phyloP scores from a whole-genome alignment of 2,797 vertebrate species.

The Scolopax bukidnonensis region DNA sequence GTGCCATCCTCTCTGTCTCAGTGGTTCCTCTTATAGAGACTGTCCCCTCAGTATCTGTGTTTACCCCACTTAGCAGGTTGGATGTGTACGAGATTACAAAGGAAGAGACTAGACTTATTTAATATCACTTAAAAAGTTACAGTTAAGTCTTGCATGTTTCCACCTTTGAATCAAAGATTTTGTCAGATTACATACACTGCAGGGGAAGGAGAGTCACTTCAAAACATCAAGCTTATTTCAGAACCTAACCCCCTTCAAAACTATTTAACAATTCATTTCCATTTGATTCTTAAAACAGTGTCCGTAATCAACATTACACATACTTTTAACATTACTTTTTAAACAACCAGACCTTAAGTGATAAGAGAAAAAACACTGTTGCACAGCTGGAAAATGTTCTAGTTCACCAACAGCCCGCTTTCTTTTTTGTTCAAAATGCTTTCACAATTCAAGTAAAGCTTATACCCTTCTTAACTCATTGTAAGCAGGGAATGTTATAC shows the following conservation, averaged over 20 bases:
- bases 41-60: not conserved
- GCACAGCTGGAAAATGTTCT: not conserved
- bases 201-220: not conserved
- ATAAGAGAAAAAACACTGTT: not conserved
- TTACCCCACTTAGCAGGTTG: not conserved
- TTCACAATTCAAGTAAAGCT: not conserved
- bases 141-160: not conserved
- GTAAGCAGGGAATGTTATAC: not conserved
- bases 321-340: slow-evolving; percentile 38
- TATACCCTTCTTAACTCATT: not conserved
- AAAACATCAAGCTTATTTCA: slow-evolving; percentile 6
- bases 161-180: not conserved
- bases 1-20: not conserved
- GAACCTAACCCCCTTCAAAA: not conserved
- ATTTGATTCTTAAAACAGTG: not conserved
- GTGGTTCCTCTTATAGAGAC: not conserved
- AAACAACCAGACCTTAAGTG: slow-evolving; percentile 12
- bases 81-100: not conserved
- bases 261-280: slow-evolving; percentile 45
- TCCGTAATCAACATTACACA: slow-evolving; percentile 15
- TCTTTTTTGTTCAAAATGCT: not conserved
- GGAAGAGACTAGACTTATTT: not conserved
- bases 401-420: not conserved
- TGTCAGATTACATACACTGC: not conserved
- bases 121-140: not conserved